phyloP scores from a whole-genome alignment of 2,113 vertebrate genomes.

The Falco punctatus region DNA sequence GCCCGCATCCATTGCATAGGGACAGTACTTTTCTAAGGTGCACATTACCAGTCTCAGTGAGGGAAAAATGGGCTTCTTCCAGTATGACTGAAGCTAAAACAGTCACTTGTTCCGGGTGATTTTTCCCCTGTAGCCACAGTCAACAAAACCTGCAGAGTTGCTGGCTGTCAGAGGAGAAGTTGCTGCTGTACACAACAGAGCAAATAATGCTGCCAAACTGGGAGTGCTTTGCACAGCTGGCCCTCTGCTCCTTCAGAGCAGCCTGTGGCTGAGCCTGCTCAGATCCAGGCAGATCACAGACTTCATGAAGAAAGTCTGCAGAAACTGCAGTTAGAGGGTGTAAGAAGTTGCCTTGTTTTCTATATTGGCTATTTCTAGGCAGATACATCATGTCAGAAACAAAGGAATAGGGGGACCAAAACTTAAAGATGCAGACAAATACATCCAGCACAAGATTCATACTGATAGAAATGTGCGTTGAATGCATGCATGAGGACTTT shows the following conservation, averaged over 20 bases:
- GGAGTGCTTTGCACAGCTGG: background rate
- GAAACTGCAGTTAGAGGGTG: background rate
- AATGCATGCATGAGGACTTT: rapidly evolving
- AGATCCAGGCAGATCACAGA: background rate
- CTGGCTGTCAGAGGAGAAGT: background rate
- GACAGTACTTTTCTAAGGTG: background rate
- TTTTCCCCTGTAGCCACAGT: background rate
- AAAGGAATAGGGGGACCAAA: background rate
- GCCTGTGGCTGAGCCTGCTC: background rate
- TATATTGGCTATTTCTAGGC: background rate
- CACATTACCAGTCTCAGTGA: rapidly evolving
- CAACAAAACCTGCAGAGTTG: background rate
- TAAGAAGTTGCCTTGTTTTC: background rate
- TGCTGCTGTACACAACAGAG: background rate
- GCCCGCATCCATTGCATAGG: rapidly evolving
- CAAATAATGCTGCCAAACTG: rapidly evolving
- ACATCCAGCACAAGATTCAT: background rate
- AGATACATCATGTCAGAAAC: background rate
- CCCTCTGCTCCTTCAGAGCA: background rate
- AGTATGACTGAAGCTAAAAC: background rate
- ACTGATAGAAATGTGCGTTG: background rate
- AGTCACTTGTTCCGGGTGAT: background rate
- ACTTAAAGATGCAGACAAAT: background rate
- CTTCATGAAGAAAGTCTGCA: background rate
- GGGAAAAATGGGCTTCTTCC: background rate